These are phyloP conservation scores for Bungarus multicinctus DNA, from an alignment of 2,113 vertebrate genomes.

Conservation along the genomic window DNA sequence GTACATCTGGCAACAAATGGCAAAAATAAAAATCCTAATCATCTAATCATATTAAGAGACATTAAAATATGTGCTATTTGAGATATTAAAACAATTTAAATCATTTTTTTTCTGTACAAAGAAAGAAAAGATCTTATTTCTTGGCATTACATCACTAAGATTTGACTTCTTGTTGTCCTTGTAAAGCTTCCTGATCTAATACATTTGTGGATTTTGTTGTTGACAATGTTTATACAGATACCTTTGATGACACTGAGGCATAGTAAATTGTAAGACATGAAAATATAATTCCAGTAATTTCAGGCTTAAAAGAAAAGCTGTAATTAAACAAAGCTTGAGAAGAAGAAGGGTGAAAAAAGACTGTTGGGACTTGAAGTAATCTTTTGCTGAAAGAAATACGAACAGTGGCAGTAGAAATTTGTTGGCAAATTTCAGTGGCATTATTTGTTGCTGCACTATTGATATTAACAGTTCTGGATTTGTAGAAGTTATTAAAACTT, in stretches of 20 bases:
- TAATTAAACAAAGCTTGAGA: conserved; percentile 53
- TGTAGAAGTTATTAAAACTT: conserved; percentile 6
- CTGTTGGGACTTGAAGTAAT: conserved; percentile 21
- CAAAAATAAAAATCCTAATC: neutral
- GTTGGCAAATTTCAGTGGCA: too few species aligned
- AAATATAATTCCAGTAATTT: conserved; percentile 48
- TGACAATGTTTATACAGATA: conserved; percentile 16
- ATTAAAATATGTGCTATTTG: conserved; percentile 29
- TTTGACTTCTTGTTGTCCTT: conserved; percentile 14
- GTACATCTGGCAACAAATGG: neutral
- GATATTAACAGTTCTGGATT: neutral
- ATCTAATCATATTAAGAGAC: neutral
- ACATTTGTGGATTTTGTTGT: conserved; percentile 10
- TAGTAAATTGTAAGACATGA: neutral
- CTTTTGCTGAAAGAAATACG: conserved; percentile 14
- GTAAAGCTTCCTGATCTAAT: conserved; percentile 9
- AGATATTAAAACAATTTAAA: conserved; percentile 42
- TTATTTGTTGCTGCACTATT: neutral
- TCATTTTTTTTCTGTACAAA: neutral
- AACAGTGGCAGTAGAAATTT: neutral
- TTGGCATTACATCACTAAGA: neutral
- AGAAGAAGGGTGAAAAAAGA: conserved; percentile 30
- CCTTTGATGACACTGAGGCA: conserved; percentile 15
- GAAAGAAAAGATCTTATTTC: neutral
- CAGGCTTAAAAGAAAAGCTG: conserved; percentile 53